A percentile compares a stretch with the other conserved stretches of the same genome.
Evolutionary conservation across 2,797 vertebrate species (phyloP).

Genomic region (Malurus splendens): DNA sequence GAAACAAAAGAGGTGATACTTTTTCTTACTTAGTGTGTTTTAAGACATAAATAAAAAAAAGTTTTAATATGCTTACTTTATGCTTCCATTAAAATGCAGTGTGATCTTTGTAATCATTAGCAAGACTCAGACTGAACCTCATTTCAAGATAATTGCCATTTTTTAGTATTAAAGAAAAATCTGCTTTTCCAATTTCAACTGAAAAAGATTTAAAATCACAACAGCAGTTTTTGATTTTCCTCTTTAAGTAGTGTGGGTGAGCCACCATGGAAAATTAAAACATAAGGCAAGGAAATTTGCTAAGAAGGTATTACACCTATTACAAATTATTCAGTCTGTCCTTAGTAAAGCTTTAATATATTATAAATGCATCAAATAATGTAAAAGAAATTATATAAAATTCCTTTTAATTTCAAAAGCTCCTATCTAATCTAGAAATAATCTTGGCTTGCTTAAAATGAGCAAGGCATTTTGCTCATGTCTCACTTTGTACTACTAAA

Average conservation of each 20-base stretch:
- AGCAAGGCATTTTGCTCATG: neutral
- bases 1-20: neutral
- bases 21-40: neutral
- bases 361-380: slow-evolving; percentile 30
- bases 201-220: slow-evolving; percentile 49
- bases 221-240: slow-evolving; percentile 25
- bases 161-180: slow-evolving; percentile 25
- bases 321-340: slow-evolving; percentile 28
- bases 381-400: slow-evolving; percentile 15
- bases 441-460: neutral
- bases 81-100: slow-evolving; percentile 24
- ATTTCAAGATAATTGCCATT: slow-evolving; percentile 40
- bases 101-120: slow-evolving; percentile 31
- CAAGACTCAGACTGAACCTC: slow-evolving; percentile 26
- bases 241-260: slow-evolving; percentile 24
- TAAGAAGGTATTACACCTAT: slow-evolving; percentile 16
- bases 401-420: neutral
- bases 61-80: slow-evolving; percentile 16
- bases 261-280: slow-evolving; percentile 31
- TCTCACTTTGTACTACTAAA: neutral
- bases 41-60: neutral
- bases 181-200: slow-evolving; percentile 24
- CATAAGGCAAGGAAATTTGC: slow-evolving; percentile 11
- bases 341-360: neutral
- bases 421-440: neutral